Conservation (phyloP, 2,797 vertebrate genomes). For the Notamacropus eugenii region DNA sequence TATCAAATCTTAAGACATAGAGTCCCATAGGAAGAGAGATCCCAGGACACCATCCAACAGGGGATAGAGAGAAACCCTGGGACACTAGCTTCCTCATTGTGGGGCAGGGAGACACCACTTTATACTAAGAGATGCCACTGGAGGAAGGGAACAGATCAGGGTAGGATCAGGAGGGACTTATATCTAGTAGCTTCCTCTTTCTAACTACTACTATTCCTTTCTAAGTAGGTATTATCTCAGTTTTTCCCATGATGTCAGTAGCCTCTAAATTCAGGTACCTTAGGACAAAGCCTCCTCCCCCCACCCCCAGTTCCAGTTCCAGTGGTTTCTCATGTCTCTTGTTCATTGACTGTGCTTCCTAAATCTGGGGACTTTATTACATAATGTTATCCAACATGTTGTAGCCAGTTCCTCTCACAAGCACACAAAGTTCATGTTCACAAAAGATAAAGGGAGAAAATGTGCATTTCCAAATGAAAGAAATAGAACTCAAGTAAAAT, state of each 20-base stretch:
- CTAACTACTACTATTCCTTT: background rate
- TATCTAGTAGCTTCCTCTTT: background rate
- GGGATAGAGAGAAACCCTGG: background rate
- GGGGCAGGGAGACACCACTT: background rate
- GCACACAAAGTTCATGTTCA: background rate
- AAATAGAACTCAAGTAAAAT: background rate
- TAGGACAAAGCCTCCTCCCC: background rate
- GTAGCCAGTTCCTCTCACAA: background rate
- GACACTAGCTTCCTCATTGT: background rate
- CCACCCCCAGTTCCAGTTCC: background rate
- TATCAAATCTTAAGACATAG: background rate
- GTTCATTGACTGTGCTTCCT: background rate
- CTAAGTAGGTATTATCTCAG: background rate
- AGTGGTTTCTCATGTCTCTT: background rate
- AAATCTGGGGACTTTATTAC: background rate
- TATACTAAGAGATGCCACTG: background rate
- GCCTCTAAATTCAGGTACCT: background rate
- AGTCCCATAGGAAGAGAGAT: background rate
- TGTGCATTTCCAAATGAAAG: background rate
- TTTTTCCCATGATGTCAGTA: background rate
- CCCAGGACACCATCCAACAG: background rate
- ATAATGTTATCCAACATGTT: background rate
- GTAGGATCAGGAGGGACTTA: background rate
- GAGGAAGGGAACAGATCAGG: background rate
- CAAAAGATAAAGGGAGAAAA: background rate